These are phyloP conservation scores for Ispidina lecontei DNA, from an alignment of 2,797 vertebrate genomes.

Conservation along the genomic window DNA sequence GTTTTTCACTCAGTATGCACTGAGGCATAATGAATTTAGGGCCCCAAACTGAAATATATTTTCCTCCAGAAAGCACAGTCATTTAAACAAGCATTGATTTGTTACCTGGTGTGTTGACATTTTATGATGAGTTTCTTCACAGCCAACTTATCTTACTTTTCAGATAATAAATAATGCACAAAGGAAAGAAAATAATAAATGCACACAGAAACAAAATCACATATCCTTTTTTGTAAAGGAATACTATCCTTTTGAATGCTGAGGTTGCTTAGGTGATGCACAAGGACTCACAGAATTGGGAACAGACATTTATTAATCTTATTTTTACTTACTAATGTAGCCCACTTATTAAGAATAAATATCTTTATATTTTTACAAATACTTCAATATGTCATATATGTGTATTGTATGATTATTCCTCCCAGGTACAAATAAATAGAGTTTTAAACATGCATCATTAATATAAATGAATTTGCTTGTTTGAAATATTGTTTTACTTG, in stretches of 20 bases:
- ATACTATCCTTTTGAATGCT: background rate
- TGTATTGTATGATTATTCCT: background rate
- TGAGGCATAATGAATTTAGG: constrained; percentile 66
- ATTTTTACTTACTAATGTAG: background rate
- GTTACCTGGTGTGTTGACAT: constrained; percentile 53
- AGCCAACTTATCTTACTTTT: constrained; percentile 43
- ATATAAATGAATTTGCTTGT: background rate
- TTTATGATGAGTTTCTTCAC: constrained; percentile 56
- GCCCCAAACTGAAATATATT: constrained; percentile 62
- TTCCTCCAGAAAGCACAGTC: constrained; percentile 36
- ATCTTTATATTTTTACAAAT: background rate
- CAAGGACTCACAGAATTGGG: background rate
- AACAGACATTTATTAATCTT: background rate
- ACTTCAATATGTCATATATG: background rate
- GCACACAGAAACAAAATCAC: background rate
- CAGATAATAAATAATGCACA: constrained; percentile 62
- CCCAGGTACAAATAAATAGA: background rate
- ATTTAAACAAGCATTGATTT: constrained; percentile 71
- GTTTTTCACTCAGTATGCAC: constrained; percentile 58
- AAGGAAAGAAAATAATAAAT: background rate
- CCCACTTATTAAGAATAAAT: background rate
- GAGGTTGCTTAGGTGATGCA: background rate
- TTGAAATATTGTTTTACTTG: background rate
- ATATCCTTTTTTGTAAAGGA: background rate
- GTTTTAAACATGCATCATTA: background rate